Evolutionary conservation across 2,797 vertebrate genomes (phyloP).

Genomic region (Pipistrellus pipistrellus): DNA sequence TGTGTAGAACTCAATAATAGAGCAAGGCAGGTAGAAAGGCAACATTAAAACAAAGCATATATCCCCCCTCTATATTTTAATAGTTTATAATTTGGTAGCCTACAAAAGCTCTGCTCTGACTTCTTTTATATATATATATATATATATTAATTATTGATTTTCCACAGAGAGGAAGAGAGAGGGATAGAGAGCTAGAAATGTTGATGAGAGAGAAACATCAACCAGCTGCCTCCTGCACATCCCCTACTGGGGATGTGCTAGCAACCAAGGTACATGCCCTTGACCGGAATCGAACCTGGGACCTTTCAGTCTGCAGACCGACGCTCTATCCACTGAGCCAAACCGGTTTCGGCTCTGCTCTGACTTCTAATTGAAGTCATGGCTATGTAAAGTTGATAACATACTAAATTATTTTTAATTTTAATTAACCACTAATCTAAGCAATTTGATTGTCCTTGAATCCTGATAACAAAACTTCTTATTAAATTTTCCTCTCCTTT

Average conservation of each 20-base stretch:
- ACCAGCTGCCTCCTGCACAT: no score
- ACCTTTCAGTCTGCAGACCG: no score
- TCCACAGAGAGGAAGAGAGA: no score
- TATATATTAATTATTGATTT: no score
- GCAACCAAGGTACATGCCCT: no score
- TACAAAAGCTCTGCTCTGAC: constrained; percentile 36
- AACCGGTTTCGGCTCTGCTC: background rate
- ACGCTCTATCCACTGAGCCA: no score
- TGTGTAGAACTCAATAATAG: constrained; percentile 17
- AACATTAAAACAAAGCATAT: constrained; percentile 42
- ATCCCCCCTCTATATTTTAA: constrained; percentile 37
- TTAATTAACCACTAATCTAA: constrained; percentile 44
- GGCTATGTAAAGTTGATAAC: constrained; percentile 24
- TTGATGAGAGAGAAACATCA: no score
- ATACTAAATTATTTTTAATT: constrained; percentile 33
- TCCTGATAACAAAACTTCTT: background rate
- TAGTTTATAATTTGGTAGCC: background rate
- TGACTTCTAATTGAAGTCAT: constrained; percentile 25
- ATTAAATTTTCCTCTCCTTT: background rate
- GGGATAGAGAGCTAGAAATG: no score
- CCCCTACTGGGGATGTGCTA: no score
- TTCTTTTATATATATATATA: background rate
- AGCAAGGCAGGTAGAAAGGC: background rate
- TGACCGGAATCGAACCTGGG: no score
- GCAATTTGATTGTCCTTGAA: background rate